Evolutionary conservation across 1,140 invertebrate species (phyloP), one percentile per base, ranked within the genome.

Genomic region (Zaprionus vittiger): DNA sequence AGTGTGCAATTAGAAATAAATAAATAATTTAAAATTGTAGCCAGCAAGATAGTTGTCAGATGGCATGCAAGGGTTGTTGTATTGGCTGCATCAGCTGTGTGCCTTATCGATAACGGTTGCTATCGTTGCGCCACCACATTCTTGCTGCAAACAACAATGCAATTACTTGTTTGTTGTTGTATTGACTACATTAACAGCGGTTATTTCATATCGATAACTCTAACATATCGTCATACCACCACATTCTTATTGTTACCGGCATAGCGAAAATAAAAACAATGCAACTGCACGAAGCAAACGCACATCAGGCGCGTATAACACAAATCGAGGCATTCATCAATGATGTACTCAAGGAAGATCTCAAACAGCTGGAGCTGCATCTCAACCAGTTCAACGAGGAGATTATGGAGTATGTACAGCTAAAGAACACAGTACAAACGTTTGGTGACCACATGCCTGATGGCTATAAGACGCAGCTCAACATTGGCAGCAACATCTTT

Each of bases 381-480:
- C 91, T 97, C 47, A 94, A 96, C 66, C 80, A 91, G 44, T 93
- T 96, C 20, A 96, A 95, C 87, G 86, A 93, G n/a, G 95, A 97
- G 82, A 93, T 97, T 12, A 93, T 95, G n/a, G 96, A 97, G 82
- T 95, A 96, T 78, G 91, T 96, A 20, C 96, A 97, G 83, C 92
- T 97, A 41, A 96, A 96, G 91, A 94, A 95, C 73, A 93, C 94
- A 3, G 89, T 95, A 15, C 94, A 95, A 87, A 93, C 95, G 0
- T 94, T 96, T 14, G 93, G 94, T 70, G 91, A 93, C 4, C 77
- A 94, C 2, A 84, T 94, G 55, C 91, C 93, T 5, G 92, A 93
- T 56, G 95, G 95, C 14, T 95, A 97, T 38, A 97, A 97, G 91
- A 96, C 96, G 0, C 95, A 97, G 94, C 93, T 97, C 22, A 96